Percentiles rank a stretch among this genome's conserved stretches.
Evolutionary conservation across 2,113 vertebrate species (phyloP).

Genomic region (Pachyramphus minor): DNA sequence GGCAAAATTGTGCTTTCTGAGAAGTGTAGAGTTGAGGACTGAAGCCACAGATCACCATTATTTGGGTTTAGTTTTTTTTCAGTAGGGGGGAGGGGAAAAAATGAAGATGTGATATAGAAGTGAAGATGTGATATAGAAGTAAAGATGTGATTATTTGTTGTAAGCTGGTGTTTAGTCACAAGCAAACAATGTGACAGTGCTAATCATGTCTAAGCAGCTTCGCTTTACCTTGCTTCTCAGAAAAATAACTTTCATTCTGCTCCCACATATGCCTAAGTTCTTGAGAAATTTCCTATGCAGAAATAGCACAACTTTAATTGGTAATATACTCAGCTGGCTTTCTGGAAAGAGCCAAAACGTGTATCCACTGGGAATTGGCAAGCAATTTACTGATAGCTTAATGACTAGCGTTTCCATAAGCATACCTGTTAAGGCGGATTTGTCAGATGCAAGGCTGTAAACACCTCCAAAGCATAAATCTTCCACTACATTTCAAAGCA

Average conservation of each 20-base stretch:
- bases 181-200: neutral
- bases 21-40: neutral
- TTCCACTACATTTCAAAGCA: neutral
- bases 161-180: neutral
- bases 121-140: neutral
- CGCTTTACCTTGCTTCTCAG: neutral
- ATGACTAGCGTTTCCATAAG: rapidly evolving
- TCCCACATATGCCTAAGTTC: neutral
- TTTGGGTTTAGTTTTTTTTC: neutral
- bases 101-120: neutral
- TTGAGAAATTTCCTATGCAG: neutral
- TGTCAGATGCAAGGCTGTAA: neutral
- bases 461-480: neutral
- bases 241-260: neutral
- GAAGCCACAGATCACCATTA: neutral
- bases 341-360: neutral
- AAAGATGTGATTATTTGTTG: neutral
- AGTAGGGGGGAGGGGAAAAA: neutral
- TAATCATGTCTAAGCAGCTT: neutral
- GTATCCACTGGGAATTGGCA: neutral
- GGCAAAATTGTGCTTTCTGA: neutral
- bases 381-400: neutral
- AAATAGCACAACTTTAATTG: neutral
- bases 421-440: neutral
- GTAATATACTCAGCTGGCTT: neutral